These are phyloP conservation scores for Galerucella calmariensis DNA, from an alignment of 2,888 invertebrate species.

Conservation along the genomic window DNA sequence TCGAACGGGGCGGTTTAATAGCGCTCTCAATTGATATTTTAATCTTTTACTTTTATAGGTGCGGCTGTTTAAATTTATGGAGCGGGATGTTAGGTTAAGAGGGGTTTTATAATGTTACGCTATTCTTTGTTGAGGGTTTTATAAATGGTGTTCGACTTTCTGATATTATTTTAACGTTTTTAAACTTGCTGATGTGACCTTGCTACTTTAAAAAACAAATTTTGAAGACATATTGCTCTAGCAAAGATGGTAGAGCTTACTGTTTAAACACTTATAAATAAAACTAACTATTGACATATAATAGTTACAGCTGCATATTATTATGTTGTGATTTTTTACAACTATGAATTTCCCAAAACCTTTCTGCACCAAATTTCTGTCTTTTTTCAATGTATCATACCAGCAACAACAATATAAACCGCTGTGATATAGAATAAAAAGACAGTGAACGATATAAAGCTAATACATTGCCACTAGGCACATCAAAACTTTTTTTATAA, in stretches of 20 bases:
- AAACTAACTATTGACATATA: too few species aligned
- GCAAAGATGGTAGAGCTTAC: too few species aligned
- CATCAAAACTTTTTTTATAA: constrained; percentile 40
- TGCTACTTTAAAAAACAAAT: constrained; percentile 27
- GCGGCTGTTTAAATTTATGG: constrained; percentile 34
- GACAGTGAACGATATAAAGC: constrained; percentile 15
- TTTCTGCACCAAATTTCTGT: not conserved
- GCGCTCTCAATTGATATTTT: constrained; percentile 46
- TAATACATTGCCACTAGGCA: constrained; percentile 34
- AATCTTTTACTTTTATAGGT: constrained; percentile 42
- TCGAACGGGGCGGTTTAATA: constrained; percentile 31
- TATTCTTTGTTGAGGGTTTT: constrained; percentile 27
- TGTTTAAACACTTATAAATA: too few species aligned
- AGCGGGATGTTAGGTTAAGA: not conserved
- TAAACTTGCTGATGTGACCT: not conserved
- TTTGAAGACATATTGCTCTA: too few species aligned
- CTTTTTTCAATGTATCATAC: not conserved
- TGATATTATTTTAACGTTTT: constrained; percentile 6
- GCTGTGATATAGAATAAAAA: constrained; percentile 11
- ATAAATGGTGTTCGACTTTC: constrained; percentile 3
- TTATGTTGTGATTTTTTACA: too few species aligned
- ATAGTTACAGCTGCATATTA: too few species aligned
- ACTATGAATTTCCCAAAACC: too few species aligned
- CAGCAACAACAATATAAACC: not conserved
- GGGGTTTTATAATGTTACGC: constrained; percentile 17